Conservation (phyloP, 2,113 vertebrate genomes). For the Alaudala cheleensis region DNA sequence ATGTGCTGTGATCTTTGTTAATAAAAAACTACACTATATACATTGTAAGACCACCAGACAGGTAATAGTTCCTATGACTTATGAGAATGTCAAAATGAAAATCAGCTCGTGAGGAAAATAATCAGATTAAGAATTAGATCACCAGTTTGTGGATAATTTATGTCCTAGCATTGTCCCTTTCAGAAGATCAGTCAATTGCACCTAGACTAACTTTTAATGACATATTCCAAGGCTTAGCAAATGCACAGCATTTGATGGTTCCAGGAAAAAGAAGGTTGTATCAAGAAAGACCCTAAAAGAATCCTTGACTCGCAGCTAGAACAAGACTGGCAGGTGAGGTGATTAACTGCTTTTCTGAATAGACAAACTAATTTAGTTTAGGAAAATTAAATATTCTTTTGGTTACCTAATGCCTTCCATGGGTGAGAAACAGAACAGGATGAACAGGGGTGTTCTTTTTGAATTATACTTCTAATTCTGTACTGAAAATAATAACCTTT, state of each 20-base stretch:
- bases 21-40: fast-evolving
- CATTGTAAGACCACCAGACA: background rate
- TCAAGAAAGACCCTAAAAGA: background rate
- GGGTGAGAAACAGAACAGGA: background rate
- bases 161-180: fast-evolving
- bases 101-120: background rate
- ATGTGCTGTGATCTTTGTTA: background rate
- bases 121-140: background rate
- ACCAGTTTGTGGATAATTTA: background rate
- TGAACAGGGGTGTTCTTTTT: background rate
- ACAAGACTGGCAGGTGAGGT: background rate
- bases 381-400: background rate
- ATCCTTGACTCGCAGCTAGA: background rate
- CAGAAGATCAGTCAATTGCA: background rate
- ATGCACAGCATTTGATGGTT: background rate
- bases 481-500: background rate
- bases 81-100: background rate
- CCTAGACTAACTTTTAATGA: background rate
- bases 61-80: background rate
- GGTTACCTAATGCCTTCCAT: background rate
- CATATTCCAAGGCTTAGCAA: background rate
- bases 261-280: background rate
- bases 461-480: background rate
- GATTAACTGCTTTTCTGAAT: background rate
- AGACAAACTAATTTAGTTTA: background rate